Evolutionary conservation across 2,113 vertebrate genomes (phyloP), one percentile per base, ranked within the genome.

Genomic region (Scomber japonicus): DNA sequence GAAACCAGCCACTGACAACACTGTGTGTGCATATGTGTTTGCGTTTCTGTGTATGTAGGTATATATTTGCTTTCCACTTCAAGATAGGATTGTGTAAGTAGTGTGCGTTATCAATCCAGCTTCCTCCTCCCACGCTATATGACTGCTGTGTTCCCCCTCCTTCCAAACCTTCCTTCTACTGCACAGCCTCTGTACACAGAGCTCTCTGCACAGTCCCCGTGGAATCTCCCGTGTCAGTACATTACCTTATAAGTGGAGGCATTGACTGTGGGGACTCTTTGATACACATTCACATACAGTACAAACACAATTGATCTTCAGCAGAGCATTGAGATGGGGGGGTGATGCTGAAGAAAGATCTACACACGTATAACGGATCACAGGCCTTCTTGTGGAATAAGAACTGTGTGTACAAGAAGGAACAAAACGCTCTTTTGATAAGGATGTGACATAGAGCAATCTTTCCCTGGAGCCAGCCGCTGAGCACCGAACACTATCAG

Each of bases 221-320:
- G 90, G 92, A 90, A 40, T 88, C 86, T 83, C 84, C 77, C 21
- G 49, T 91, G 92, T 93, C 92, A 91, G 91, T 88, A 89, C 90
- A 89, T 92, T 92, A 91, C 91, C 81, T 91, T 92, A 92, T 93
- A 92, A 94, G 92, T 92, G 91, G 83, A 91, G 86, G 81, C 88
- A 88, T 70, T 61, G 91, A 90, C 89, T 91, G 84, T 81, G 80
- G 92, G 90, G 92, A 92, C 92, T 91, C 93, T 91, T 90, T 93
- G 89, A 94, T 93, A 92, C 92, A 91, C 91, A 88, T 90, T 87
- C 93, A 83, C 86, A 91, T 87, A 88, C 87, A 93, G 91, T 83
- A 88, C 92, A 93, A 93, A 94, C 92, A 94, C 91, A 90, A 93
- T 90, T 93, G 93, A 93, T 94, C 91, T 88, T 74, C 84, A 74